phyloP scores from a whole-genome alignment of 1,140 invertebrate genomes.

The Eueides isabella region DNA sequence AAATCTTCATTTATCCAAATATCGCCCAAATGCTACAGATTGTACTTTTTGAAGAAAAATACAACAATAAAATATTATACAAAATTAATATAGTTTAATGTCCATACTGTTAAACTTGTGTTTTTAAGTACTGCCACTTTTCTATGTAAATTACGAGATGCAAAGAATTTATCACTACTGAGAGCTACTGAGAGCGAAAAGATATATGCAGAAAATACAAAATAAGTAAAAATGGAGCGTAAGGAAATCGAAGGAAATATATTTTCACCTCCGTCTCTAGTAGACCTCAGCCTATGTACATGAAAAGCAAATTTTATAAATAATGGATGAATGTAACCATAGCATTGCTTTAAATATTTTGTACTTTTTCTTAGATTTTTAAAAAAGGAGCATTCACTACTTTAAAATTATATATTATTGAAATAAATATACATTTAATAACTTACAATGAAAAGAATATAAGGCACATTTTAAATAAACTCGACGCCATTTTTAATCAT shows the following conservation, averaged over 20 bases:
- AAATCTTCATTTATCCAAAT: too few relatives aligned
- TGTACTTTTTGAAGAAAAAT: too few relatives aligned
- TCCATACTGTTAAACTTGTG: too few relatives aligned
- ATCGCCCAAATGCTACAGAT: too few relatives aligned
- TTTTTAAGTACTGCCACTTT: too few relatives aligned
- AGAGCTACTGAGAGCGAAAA: neutral
- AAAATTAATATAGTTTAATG: too few relatives aligned
- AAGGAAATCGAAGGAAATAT: conserved; percentile 42
- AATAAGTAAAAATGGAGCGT: conserved; percentile 36
- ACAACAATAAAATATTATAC: too few relatives aligned
- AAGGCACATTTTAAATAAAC: too few relatives aligned
- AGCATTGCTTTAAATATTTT: conserved; percentile 44
- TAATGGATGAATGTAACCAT: conserved; percentile 53
- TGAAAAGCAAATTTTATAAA: conserved; percentile 59
- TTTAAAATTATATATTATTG: neutral
- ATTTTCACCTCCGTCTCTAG: conserved; percentile 48
- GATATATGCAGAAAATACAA: conserved; percentile 3
- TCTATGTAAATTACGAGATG: neutral
- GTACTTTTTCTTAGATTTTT: neutral
- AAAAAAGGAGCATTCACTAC: neutral
- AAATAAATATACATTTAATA: too few relatives aligned
- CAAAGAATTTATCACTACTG: neutral
- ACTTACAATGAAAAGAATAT: too few relatives aligned
- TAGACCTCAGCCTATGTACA: conserved; percentile 36
- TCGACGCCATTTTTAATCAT: too few relatives aligned